Percentiles rank a stretch among this genome's conserved stretches.
phyloP scores from a whole-genome alignment of 1,140 invertebrate species.

The Trichogramma pretiosum region DNA sequence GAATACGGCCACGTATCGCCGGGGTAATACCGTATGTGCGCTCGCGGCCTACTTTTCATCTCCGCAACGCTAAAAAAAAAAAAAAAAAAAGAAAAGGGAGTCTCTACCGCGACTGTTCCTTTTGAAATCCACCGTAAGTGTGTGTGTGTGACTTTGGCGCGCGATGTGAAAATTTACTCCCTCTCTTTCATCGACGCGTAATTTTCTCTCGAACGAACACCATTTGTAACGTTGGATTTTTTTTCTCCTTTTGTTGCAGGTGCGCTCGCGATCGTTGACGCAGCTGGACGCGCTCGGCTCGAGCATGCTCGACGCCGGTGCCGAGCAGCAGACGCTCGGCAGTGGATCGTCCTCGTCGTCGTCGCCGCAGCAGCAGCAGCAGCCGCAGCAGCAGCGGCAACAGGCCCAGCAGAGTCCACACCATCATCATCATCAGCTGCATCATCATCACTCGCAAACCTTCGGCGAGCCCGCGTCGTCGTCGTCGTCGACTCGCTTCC shows the following conservation, averaged over 20 bases:
- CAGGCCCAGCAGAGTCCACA: constrained; percentile 27
- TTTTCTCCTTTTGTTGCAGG: constrained; percentile 38
- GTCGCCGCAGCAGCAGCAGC: constrained; percentile 29
- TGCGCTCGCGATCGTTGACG: constrained; percentile 55
- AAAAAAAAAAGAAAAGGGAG: too few relatives aligned
- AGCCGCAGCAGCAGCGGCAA: constrained; percentile 26
- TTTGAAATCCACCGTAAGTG: too few relatives aligned
- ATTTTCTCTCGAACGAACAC: too few relatives aligned
- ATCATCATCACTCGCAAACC: constrained; percentile 18
- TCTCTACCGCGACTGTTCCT: too few relatives aligned
- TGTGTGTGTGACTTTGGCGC: too few relatives aligned
- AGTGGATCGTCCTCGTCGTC: constrained; percentile 21
- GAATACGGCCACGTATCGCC: too few relatives aligned
- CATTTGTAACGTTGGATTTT: too few relatives aligned
- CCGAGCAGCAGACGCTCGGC: constrained; percentile 33
- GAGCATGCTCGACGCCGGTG: constrained; percentile 45
- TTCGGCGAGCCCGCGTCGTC: constrained; percentile 27
- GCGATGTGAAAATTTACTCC: too few relatives aligned
- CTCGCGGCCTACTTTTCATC: too few relatives aligned
- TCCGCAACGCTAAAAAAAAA: too few relatives aligned
- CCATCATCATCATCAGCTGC: constrained; percentile 13
- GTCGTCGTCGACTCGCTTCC: constrained; percentile 36
- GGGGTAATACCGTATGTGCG: too few relatives aligned
- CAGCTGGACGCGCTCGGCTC: constrained; percentile 54
- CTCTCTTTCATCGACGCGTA: too few relatives aligned